These are phyloP conservation scores for Idaea dimidiata DNA, from an alignment of 2,888 invertebrate species.

Conservation along the genomic window DNA sequence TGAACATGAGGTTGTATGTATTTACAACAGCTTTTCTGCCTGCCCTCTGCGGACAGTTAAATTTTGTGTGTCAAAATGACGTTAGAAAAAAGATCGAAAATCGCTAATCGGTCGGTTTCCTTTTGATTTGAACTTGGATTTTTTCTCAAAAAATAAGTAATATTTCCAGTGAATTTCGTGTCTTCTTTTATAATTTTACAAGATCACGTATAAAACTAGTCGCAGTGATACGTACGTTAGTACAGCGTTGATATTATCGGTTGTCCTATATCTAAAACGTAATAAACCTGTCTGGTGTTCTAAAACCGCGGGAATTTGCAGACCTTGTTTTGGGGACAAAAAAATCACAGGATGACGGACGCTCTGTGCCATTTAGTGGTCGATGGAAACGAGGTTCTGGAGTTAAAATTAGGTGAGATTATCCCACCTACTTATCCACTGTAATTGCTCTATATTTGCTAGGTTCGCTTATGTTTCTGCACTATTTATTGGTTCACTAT, in stretches of 20 bases:
- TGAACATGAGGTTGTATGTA: not conserved
- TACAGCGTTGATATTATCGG: not conserved
- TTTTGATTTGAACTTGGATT: conserved; percentile 6
- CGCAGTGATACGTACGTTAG: not conserved
- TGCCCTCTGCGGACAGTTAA: not conserved
- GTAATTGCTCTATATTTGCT: not conserved
- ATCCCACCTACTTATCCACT: not conserved
- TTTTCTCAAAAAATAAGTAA: conserved; percentile 5
- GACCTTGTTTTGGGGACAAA: conserved; percentile 1
- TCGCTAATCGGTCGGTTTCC: conserved; percentile 21
- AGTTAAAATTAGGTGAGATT: conserved; percentile 76
- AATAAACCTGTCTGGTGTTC: not conserved
- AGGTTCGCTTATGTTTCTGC: too few species aligned
- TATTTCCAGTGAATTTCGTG: conserved; percentile 3
- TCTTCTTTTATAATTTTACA: conserved; percentile 7
- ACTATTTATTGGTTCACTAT: too few species aligned
- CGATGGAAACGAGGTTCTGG: conserved; percentile 80
- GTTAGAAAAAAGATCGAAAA: conserved; percentile 4
- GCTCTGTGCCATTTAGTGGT: conserved; percentile 74
- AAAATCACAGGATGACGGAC: conserved; percentile 62
- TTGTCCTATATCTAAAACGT: not conserved
- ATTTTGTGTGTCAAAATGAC: not conserved
- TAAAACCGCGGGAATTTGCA: not conserved
- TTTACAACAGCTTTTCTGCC: conserved; percentile 13
- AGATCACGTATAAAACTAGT: not conserved